A percentile compares a stretch with the other conserved stretches of the same genome.
Evolutionary conservation across 2,888 invertebrate species (phyloP).

Genomic region (Gymnosoma rotundatum): DNA sequence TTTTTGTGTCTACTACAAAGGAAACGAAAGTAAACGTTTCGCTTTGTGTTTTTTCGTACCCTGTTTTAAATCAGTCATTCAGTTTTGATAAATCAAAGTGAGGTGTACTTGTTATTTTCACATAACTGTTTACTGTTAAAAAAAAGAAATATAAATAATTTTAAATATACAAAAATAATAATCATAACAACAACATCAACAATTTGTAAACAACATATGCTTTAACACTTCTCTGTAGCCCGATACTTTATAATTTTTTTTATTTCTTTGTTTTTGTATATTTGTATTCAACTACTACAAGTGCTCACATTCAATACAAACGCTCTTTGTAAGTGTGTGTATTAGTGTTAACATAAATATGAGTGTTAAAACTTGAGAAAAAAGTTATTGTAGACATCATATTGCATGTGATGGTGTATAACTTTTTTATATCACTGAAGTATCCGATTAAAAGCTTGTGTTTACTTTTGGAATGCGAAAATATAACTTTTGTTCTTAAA

Average conservation of each 20-base stretch:
- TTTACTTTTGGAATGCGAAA: too few species aligned
- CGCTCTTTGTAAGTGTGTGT: background rate
- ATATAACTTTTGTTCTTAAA: too few species aligned
- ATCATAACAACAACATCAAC: constrained; percentile 2
- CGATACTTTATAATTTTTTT: background rate
- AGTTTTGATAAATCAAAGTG: too few species aligned
- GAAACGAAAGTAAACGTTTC: too few species aligned
- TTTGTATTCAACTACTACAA: background rate
- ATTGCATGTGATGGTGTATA: too few species aligned
- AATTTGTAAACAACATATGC: constrained; percentile 52
- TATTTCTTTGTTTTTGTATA: background rate
- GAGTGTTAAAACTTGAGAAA: background rate
- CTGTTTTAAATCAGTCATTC: too few species aligned
- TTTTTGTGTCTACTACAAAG: too few species aligned
- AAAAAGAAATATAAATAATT: constrained; percentile 8
- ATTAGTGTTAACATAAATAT: background rate
- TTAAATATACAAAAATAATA: constrained; percentile 24
- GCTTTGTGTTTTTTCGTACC: too few species aligned
- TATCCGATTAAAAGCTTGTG: too few species aligned
- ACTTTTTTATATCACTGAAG: too few species aligned
- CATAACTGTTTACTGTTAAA: background rate
- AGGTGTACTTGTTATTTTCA: too few species aligned
- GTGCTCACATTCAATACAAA: background rate
- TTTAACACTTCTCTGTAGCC: constrained; percentile 51
- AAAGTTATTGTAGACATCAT: too few species aligned